These are phyloP conservation scores for Petrophora chlorosata DNA, from an alignment of 2,888 invertebrate genomes.

Conservation along the genomic window DNA sequence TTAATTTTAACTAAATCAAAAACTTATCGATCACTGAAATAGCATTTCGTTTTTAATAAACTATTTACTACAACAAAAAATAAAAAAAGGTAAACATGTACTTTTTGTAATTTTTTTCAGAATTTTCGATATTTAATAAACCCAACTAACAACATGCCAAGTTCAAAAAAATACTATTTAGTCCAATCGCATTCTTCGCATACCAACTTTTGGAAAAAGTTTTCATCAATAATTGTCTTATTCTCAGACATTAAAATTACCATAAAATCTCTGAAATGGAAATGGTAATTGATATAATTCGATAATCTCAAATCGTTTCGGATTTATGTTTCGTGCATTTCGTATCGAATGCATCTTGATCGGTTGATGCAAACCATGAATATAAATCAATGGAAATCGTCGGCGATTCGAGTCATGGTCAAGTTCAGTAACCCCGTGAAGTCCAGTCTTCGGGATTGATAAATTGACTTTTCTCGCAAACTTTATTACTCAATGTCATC, in stretches of 20 bases:
- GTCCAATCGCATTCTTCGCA: too few relatives aligned
- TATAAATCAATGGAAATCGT: slow-evolving; percentile 69
- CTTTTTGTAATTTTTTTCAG: too few relatives aligned
- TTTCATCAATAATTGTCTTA: slow-evolving; percentile 9
- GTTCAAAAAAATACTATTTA: too few relatives aligned
- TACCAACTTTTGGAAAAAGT: background rate
- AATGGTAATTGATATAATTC: slow-evolving; percentile 32
- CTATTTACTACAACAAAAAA: too few relatives aligned
- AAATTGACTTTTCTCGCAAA: slow-evolving; percentile 52
- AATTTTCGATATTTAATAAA: too few relatives aligned
- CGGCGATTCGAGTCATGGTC: slow-evolving; percentile 59
- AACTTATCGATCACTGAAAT: too few relatives aligned
- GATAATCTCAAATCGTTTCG: slow-evolving; percentile 37
- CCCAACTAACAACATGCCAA: too few relatives aligned
- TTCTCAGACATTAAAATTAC: slow-evolving; percentile 34
- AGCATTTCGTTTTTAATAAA: too few relatives aligned
- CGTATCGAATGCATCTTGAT: slow-evolving; percentile 44
- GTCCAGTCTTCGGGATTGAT: slow-evolving; percentile 52
- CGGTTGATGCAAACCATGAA: slow-evolving; percentile 58
- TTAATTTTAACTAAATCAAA: too few relatives aligned
- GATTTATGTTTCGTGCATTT: slow-evolving; percentile 46
- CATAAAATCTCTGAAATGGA: slow-evolving; percentile 36
- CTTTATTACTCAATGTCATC: slow-evolving; percentile 39
- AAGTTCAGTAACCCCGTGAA: slow-evolving; percentile 63
- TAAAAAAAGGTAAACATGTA: too few relatives aligned